These are phyloP conservation scores for Pterocles gutturalis DNA, from an alignment of 2,113 vertebrate species.

Conservation along the genomic window DNA sequence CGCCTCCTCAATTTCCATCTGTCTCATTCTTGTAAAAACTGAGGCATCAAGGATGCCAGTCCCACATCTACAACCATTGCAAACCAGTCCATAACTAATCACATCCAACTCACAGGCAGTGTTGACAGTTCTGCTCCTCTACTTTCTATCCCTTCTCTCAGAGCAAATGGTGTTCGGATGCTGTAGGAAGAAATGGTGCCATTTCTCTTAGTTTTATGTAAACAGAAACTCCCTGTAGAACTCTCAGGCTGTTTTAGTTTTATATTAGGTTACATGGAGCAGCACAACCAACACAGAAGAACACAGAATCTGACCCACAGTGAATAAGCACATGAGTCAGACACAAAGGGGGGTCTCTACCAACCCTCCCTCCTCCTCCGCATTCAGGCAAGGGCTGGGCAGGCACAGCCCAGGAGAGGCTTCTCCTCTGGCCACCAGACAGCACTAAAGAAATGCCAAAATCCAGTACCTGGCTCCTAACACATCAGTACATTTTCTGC, in stretches of 20 bases:
- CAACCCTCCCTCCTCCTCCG: not conserved
- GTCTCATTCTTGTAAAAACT: not conserved
- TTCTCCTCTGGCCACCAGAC: not conserved
- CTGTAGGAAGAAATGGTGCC: not conserved
- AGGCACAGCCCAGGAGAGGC: not conserved
- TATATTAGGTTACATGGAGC: not conserved
- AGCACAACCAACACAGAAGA: not conserved
- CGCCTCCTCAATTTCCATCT: not conserved
- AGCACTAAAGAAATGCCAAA: not conserved
- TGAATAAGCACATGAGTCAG: not conserved
- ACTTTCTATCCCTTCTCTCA: not conserved
- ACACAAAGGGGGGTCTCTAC: not conserved
- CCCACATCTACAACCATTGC: not conserved
- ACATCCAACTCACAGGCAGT: not conserved
- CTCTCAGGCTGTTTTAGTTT: not conserved
- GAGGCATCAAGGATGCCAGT: accelerated
- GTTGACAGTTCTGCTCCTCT: not conserved
- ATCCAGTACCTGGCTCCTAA: not conserved
- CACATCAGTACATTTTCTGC: accelerated
- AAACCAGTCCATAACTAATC: not conserved
- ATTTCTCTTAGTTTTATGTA: not conserved
- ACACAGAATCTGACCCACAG: not conserved
- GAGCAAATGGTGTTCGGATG: not conserved
- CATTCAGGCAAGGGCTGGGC: not conserved
- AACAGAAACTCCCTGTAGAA: not conserved